Conservation (phyloP, 2,888 invertebrate species). For the Dynastes hyllus region DNA sequence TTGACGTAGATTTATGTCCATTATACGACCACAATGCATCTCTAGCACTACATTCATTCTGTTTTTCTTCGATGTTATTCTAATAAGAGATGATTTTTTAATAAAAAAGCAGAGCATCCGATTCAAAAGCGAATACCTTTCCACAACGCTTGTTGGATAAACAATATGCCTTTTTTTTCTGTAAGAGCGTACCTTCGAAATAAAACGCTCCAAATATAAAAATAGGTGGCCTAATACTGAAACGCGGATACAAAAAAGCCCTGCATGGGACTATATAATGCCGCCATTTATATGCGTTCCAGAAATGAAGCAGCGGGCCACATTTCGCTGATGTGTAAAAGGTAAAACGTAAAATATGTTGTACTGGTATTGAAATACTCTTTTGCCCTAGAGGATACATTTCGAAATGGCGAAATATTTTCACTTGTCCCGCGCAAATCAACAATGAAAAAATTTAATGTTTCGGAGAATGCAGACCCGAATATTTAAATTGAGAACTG, state of each 20-base stretch:
- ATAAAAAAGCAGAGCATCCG: conserved; percentile 15
- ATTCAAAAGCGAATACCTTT: neutral
- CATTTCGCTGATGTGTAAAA: conserved; percentile 46
- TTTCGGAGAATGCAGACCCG: neutral
- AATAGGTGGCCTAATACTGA: conserved; percentile 39
- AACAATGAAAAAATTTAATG: neutral
- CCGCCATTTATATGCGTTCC: conserved; percentile 43
- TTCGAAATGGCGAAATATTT: conserved; percentile 16
- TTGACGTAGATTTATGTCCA: too few species aligned
- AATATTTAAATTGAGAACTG: neutral
- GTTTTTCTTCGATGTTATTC: too few species aligned
- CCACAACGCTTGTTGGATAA: conserved; percentile 15
- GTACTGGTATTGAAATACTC: conserved; percentile 39
- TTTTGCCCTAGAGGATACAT: conserved; percentile 13
- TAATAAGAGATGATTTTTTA: neutral
- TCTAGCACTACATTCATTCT: too few species aligned
- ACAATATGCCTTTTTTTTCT: conserved; percentile 37
- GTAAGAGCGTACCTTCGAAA: conserved; percentile 31
- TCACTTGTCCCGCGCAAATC: conserved; percentile 11
- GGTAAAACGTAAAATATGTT: conserved; percentile 43
- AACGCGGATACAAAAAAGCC: conserved; percentile 39
- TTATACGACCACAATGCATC: too few species aligned
- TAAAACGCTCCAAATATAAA: conserved; percentile 43
- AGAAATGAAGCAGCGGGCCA: conserved; percentile 41
- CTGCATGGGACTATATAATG: conserved; percentile 32